Base-by-base conservation (phyloP, 2,888 invertebrate species). In the Lomographa bimaculata region DNA sequence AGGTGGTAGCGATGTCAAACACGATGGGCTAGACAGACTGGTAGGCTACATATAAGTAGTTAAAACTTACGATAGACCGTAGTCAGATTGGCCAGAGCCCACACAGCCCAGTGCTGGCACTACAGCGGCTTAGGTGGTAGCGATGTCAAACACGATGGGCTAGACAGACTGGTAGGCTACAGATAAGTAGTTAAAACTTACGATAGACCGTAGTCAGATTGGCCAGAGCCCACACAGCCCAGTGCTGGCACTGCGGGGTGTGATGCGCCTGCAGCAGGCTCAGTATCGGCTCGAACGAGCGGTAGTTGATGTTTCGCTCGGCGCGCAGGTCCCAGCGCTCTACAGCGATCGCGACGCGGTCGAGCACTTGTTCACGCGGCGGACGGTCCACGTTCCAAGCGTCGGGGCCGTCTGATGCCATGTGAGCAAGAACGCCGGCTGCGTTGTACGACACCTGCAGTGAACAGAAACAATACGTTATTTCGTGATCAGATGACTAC, bases 191-290 rank as follows among this genome's bases (percentile, higher is more conserved):
- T n/a, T n/a, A n/a, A n/a, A n/a, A n/a, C 14, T 14, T 14, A 14
- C 14, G 14, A 4, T 97, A 97, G 12, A 97, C 96, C 43, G 92
- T 94, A 27, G 98, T 99, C 46, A 99, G 92, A 86, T 99, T 99
- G 28, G 98, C 98, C 43, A 99, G 90, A 0, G 98, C 98, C 98
- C 98, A 99, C 3, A 96, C 95, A 1, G 98, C 98, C 98, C 98
- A 98, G 74, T 97, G 95, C 75, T 97, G 97, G 76, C 97, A 97
- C 73, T 96, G 94, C 0, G 96, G 95, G 0, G 97, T 97, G 70
- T 97, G 96, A 59, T 94, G 93, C 35, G 95, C 93, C 46, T 92
- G 91, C 25, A 98, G 91, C 46, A 99, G 89, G 49, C 95, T 92
- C 10, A 99, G 89, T 46, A 99, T 97, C 0, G 99, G 99, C 71